phyloP scores from a whole-genome alignment of 1,140 invertebrate species.

The Drosophila arawakana region DNA sequence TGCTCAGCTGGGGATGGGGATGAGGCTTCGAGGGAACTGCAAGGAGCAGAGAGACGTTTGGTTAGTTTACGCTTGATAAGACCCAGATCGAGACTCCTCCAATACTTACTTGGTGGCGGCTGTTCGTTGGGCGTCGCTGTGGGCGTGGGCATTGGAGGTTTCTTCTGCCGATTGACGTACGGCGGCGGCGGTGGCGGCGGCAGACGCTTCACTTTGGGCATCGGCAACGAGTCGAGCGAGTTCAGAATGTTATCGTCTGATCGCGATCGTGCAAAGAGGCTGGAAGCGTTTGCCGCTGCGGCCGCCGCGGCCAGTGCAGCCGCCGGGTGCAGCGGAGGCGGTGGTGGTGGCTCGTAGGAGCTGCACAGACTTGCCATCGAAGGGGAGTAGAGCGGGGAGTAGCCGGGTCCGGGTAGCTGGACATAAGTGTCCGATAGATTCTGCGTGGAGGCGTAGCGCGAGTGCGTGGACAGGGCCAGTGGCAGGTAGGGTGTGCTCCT shows the following conservation, averaged over 20 bases:
- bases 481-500: slow-evolving; percentile 91
- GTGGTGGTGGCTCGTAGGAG: slow-evolving; percentile 86
- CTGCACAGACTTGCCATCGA: slow-evolving; percentile 86
- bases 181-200: slow-evolving; percentile 89
- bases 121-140: slow-evolving; percentile 79
- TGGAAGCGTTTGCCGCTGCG: slow-evolving; percentile 84
- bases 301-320: slow-evolving; percentile 85
- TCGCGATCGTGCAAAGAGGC: slow-evolving; percentile 88
- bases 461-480: slow-evolving; percentile 87
- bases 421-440: slow-evolving; percentile 90
- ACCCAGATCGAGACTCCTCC: not conserved
- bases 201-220: slow-evolving; percentile 88
- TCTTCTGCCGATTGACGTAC: slow-evolving; percentile 79
- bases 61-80: too few species aligned
- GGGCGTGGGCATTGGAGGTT: slow-evolving; percentile 80
- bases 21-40: slow-evolving; percentile 77
- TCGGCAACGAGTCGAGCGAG: slow-evolving; percentile 87
- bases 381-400: slow-evolving; percentile 87
- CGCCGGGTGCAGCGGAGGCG: slow-evolving; percentile 85
- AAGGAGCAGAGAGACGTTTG: not conserved
- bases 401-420: slow-evolving; percentile 86
- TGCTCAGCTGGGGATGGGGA: slow-evolving; percentile 40
- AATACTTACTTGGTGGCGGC: slow-evolving; percentile 78
- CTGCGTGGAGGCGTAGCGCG: slow-evolving; percentile 90
- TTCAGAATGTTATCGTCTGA: slow-evolving; percentile 92